Evolutionary conservation across 2,797 vertebrate genomes (phyloP).

Genomic region (Nasua narica): DNA sequence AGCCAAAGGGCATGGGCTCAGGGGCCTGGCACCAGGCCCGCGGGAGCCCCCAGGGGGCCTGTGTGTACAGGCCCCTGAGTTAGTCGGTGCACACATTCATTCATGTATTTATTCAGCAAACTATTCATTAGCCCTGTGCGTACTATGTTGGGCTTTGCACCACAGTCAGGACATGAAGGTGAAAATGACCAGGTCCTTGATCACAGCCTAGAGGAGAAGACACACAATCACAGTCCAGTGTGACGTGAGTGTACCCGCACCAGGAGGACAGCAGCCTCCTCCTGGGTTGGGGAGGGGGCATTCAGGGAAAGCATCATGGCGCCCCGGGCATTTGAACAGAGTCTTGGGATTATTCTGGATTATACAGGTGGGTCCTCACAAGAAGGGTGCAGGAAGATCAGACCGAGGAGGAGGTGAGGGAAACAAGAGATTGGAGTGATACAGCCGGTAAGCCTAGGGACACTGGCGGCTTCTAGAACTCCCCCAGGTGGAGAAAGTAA

Average conservation of each 20-base stretch:
- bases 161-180: not conserved
- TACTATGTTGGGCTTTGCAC: not conserved
- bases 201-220: not conserved
- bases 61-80: not conserved
- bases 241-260: accelerated
- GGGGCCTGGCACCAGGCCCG: too few species aligned
- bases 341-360: not conserved
- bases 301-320: not conserved
- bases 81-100: not conserved
- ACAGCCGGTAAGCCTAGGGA: not conserved
- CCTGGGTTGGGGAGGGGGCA: not conserved
- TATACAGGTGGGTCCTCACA: not conserved
- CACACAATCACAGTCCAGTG: not conserved
- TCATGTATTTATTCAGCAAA: not conserved
- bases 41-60: not conserved
- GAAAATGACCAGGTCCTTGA: not conserved
- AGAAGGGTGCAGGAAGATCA: not conserved
- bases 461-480: not conserved
- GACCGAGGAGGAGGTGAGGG: not conserved
- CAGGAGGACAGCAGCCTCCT: accelerated
- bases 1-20: not conserved
- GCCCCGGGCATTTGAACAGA: not conserved
- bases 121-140: not conserved
- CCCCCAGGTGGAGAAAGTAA: not conserved
- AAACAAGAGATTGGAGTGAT: not conserved